These are phyloP conservation scores for Agapornis roseicollis DNA, from an alignment of 2,113 vertebrate species.

Conservation along the genomic window DNA sequence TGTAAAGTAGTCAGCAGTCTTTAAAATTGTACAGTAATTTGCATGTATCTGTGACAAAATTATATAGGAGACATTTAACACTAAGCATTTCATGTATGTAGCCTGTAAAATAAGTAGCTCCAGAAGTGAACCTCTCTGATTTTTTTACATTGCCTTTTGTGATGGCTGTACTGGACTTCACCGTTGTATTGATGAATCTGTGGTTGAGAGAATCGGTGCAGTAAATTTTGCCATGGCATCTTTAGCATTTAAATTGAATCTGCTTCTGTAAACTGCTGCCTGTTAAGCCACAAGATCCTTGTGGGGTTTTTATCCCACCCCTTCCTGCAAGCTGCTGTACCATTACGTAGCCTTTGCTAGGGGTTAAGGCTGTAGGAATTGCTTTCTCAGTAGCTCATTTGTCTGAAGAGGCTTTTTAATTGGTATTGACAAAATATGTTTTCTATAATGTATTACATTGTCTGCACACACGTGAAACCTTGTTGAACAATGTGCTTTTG, in stretches of 20 bases:
- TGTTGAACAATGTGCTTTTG: neutral
- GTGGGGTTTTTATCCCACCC: neutral
- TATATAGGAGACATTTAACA: neutral
- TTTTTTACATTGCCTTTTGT: neutral
- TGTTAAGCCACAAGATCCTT: neutral
- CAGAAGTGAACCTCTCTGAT: neutral
- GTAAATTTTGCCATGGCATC: neutral
- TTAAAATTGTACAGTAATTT: neutral
- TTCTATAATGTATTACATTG: neutral
- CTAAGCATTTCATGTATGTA: neutral
- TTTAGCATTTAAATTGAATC: neutral
- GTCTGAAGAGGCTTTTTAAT: neutral
- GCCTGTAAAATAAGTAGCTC: neutral
- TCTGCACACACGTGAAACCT: rapidly evolving
- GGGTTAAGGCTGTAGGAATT: neutral
- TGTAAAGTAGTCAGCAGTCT: neutral
- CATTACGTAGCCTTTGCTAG: neutral
- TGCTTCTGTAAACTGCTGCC: neutral
- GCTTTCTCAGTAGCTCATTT: neutral
- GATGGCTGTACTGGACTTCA: neutral
- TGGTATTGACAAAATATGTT: neutral
- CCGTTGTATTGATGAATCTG: neutral
- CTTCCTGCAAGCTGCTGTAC: neutral
- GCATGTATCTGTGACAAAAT: neutral
- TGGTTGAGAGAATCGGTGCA: neutral